Evolutionary conservation across 35 echinoderm and acorn worm species (phyloP), one percentile per base, ranked within the genome.

Genomic region (Apostichopus japonicus): DNA sequence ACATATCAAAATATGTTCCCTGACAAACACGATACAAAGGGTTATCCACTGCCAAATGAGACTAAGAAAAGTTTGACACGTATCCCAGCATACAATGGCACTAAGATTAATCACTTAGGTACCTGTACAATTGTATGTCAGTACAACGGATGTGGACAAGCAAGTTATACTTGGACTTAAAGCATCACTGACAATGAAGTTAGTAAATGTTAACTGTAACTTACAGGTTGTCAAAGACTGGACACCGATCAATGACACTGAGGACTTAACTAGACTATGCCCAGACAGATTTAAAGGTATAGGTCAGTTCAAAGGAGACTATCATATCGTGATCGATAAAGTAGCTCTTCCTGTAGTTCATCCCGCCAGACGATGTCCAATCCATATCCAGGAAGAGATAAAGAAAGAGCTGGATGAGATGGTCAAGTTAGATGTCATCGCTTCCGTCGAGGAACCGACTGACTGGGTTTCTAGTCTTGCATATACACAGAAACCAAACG

Each of bases 201-300:
- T 87, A 8, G 86, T 87, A n/a, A n/a, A n/a, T n/a, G n/a, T n/a
- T n/a, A n/a, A n/a, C n/a, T n/a, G n/a, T n/a, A n/a, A n/a, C n/a
- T n/a, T n/a, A n/a, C n/a, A n/a, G n/a, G n/a, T n/a, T n/a, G n/a
- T n/a, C n/a, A n/a, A n/a, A n/a, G n/a, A n/a, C n/a, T n/a, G n/a
- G n/a, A n/a, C n/a, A n/a, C n/a, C n/a, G n/a, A n/a, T n/a, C n/a
- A n/a, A n/a, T n/a, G n/a, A n/a, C n/a, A n/a, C n/a, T n/a, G n/a
- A n/a, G n/a, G n/a, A n/a, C n/a, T n/a, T n/a, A n/a, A n/a, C n/a
- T n/a, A n/a, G n/a, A n/a, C n/a, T n/a, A n/a, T n/a, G n/a, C n/a
- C n/a, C n/a, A n/a, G n/a, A 95, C 24, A 90, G 82, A 77, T 95
- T 95, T 79, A 72, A 93, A 81, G 94, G 90, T 1, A 88, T 93